Conservation (phyloP, 2,797 vertebrate species). For the Sebastes taczanowskii region DNA sequence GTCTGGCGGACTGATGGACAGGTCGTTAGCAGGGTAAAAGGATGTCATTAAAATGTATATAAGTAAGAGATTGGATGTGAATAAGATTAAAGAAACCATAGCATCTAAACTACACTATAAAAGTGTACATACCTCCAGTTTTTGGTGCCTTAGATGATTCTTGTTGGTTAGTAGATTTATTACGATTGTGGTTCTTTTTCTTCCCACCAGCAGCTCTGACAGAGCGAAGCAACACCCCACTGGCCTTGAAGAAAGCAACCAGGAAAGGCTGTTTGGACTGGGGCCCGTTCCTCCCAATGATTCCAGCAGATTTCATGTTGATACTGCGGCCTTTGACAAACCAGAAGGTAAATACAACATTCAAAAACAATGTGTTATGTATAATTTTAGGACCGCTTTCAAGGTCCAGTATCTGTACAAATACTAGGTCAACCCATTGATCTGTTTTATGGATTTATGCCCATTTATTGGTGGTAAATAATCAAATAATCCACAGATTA, state of each 20-base stretch:
- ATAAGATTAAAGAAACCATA: not conserved
- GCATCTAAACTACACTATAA: not conserved
- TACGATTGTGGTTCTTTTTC: conserved; percentile 94
- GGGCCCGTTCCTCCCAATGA: conserved; percentile 94
- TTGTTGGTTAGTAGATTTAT: conserved; percentile 91
- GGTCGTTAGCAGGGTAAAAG: not conserved
- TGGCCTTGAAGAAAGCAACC: conserved; percentile 99
- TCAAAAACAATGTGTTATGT: conserved; percentile 14
- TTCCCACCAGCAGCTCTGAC: conserved; percentile 93
- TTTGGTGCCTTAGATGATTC: conserved; percentile 89
- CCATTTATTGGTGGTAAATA: not conserved
- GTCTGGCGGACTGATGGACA: not conserved
- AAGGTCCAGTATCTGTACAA: not conserved
- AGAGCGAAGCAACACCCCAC: conserved; percentile 95
- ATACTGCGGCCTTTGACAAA: conserved; percentile 90
- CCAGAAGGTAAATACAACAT: conserved; percentile 35
- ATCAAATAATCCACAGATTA: not conserved
- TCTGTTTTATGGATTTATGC: conserved; percentile 4
- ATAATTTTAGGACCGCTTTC: conserved; percentile 11
- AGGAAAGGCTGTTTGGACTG: conserved; percentile 99
- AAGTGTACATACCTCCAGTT: conserved; percentile 84
- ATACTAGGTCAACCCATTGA: not conserved
- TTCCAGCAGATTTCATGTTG: conserved; percentile 95
- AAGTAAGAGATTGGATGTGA: not conserved
- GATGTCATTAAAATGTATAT: not conserved